Evolutionary conservation across 1,140 invertebrate species (phyloP), one percentile per base, ranked within the genome.

Genomic region (Drosophila sp.): DNA sequence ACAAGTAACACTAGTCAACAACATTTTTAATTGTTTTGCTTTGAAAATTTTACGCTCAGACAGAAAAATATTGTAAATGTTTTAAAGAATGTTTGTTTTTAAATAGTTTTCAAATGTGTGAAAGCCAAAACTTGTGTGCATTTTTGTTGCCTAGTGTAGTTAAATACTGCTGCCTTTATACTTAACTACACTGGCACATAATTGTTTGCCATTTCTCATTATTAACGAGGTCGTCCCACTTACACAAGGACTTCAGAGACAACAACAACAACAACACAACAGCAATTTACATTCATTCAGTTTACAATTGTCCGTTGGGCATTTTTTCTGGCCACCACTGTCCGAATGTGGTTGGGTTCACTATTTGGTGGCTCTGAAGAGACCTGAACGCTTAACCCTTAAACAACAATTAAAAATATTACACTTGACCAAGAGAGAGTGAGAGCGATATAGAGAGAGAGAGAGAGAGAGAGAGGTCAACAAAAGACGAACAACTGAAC

Each of bases 371-470:
- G 48, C 13, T 45, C 64, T 32, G 43, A 18, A 43, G 59, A 69
- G 48, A 34, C 65, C 61, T 69, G 53, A 51, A 56, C 51, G 72
- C 83, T 87, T 89, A 87, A 87, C 66, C 82, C 83, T 82, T 87
- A 73, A 82, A 82, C 83, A 89, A 89, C 82, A 87, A 87, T 87
- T 87, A 89, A 89, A 86, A 79, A 89, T 87, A 79, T 79, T 82
- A 64, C 72, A 67, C 51, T 58, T 69, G 65, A 80, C 70, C 64
- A 67, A 58, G 32, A 32, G 51, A 50, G 72, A 8, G 16, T 7
- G 40, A 6, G 25, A 46, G 62, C 6, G 13, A 7, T n/a, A n/a
- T n/a, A n/a, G 46, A 56, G 62, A 41, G 54, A 7, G 32, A 32
- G 48, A 7, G 13, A 21, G 13, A 8, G 48, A 2, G n/a, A 21